Percentiles rank a stretch among this genome's conserved stretches.
Evolutionary conservation across 2,797 vertebrate genomes (phyloP).

Genomic region (Presbytis comata): DNA sequence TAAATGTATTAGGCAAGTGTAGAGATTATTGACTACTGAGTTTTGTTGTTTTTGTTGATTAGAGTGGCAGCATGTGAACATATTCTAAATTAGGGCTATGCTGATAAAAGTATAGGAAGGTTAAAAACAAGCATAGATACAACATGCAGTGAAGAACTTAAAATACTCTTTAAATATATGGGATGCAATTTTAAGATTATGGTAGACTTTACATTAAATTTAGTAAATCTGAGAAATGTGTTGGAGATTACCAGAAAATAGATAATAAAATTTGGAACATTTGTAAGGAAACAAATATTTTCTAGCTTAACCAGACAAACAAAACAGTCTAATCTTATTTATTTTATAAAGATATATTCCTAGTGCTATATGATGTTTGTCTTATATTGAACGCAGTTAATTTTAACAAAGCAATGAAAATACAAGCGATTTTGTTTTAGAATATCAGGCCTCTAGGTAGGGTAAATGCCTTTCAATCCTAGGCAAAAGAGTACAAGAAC

Average conservation of each 20-base stretch:
- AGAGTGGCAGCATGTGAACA: not conserved
- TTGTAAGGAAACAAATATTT: slow-evolving; percentile 35
- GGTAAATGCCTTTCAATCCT: not conserved
- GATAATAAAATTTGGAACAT: not conserved
- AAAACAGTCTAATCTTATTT: not conserved
- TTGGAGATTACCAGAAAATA: not conserved
- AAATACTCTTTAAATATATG: not conserved
- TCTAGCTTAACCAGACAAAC: not conserved
- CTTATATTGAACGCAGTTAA: not conserved
- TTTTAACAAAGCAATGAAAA: not conserved
- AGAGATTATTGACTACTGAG: not conserved
- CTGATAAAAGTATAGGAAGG: not conserved
- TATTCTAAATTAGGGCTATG: not conserved
- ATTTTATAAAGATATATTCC: not conserved
- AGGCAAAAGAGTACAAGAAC: not conserved
- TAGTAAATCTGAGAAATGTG: not conserved
- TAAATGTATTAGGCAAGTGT: not conserved
- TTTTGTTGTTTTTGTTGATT: slow-evolving; percentile 4
- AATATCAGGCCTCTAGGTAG: not conserved
- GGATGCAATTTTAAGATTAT: not conserved
- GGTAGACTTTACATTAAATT: not conserved
- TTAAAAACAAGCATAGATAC: not conserved
- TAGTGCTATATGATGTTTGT: not conserved
- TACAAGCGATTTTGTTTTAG: not conserved
- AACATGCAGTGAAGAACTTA: not conserved